A percentile compares a stretch with the other conserved stretches of the same genome.
Conservation (phyloP, 2,888 invertebrate genomes). For the Herminia tarsipennalis region DNA sequence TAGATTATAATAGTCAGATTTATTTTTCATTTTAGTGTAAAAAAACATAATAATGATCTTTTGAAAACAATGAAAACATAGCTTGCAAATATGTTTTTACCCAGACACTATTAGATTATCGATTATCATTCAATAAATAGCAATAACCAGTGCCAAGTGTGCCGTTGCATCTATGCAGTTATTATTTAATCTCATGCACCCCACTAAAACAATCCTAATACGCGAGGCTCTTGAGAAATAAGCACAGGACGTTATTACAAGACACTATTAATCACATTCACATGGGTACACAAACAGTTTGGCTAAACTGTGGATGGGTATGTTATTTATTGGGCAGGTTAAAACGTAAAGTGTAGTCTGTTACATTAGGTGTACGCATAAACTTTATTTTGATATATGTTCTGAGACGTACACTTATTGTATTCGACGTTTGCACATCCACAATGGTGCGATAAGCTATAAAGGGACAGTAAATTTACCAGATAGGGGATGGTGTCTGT, state of each 20-base stretch:
- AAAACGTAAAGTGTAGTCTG: conserved; percentile 23
- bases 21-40: no score
- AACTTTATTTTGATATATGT: neutral
- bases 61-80: no score
- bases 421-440: conserved; percentile 12
- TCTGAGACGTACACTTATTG: conserved; percentile 19
- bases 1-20: no score
- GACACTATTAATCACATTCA: conserved; percentile 41
- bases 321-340: conserved; percentile 35
- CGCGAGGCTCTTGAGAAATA: conserved; percentile 7
- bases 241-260: conserved; percentile 28
- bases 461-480: conserved; percentile 49
- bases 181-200: conserved; percentile 27
- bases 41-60: no score
- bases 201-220: conserved; percentile 8
- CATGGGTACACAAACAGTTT: conserved; percentile 20
- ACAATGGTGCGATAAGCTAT: conserved; percentile 22
- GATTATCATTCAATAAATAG: neutral
- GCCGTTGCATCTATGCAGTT: conserved; percentile 23
- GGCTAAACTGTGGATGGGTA: conserved; percentile 18
- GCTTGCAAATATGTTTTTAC: no score
- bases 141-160: neutral
- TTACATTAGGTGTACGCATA: conserved; percentile 12
- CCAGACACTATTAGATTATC: neutral
- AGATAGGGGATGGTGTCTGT: conserved; percentile 70